Evolutionary conservation across 2,888 invertebrate genomes (phyloP).

Genomic region (Acrocyrtus sp.): DNA sequence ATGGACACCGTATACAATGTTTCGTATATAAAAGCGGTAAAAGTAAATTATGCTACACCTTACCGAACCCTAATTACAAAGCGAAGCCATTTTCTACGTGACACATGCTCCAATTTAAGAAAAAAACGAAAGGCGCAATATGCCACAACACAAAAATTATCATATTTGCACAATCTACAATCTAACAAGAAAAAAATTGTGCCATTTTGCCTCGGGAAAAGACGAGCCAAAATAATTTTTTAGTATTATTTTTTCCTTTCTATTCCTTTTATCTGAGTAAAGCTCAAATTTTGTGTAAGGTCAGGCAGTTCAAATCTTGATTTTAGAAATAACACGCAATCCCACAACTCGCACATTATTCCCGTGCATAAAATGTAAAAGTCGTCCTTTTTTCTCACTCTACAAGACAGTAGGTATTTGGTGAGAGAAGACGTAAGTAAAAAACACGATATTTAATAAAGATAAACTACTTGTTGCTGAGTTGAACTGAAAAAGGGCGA

Average conservation of each 20-base stretch:
- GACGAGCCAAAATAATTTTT: not conserved
- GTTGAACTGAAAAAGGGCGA: conserved; percentile 1
- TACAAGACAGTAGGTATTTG: not conserved
- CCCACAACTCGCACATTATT: too few species aligned
- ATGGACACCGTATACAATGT: too few species aligned
- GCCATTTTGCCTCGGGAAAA: not conserved
- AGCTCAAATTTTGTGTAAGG: conserved; percentile 7
- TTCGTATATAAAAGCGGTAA: too few species aligned
- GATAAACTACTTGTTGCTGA: not conserved
- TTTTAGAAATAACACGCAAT: too few species aligned
- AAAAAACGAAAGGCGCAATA: not conserved
- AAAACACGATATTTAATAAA: not conserved
- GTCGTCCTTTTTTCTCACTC: not conserved
- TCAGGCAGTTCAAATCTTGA: conserved; percentile 11
- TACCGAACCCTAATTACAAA: too few species aligned
- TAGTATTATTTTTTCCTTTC: not conserved
- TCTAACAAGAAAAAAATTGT: not conserved
- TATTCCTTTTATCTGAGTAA: not conserved
- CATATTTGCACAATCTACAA: not conserved
- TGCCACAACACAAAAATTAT: not conserved
- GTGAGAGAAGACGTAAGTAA: not conserved
- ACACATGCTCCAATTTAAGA: conserved; percentile 3
- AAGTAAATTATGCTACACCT: too few species aligned
- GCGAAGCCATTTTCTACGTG: too few species aligned
- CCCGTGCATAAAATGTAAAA: not conserved